Percentiles rank a stretch among this genome's conserved stretches.
Evolutionary conservation across 1,140 invertebrate genomes (phyloP).

Genomic region (Berghia stephanieae): DNA sequence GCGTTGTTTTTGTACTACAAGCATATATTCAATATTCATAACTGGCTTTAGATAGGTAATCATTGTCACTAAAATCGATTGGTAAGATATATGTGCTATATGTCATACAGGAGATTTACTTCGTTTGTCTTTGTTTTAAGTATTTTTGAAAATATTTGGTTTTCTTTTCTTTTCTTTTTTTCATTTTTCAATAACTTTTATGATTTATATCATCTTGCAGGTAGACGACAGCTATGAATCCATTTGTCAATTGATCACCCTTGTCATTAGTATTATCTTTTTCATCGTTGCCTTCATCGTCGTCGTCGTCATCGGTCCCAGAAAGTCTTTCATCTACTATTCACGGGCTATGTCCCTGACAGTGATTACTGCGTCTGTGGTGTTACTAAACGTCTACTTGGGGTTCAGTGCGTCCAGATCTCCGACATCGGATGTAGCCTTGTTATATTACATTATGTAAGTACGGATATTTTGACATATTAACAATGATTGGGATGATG

Average conservation of each 20-base stretch:
- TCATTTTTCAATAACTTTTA: no score
- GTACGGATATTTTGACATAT: slow-evolving; percentile 27
- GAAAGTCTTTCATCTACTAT: slow-evolving; percentile 38
- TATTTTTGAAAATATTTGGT: no score
- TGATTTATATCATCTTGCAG: no score
- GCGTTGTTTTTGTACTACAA: no score
- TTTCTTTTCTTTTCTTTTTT: no score
- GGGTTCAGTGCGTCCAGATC: slow-evolving; percentile 34
- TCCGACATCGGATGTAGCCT: slow-evolving; percentile 41
- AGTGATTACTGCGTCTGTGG: slow-evolving; percentile 35
- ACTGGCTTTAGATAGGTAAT: no score
- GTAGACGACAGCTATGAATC: background rate
- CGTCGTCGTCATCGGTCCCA: slow-evolving; percentile 29
- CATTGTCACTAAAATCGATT: no score
- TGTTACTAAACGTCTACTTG: slow-evolving; percentile 46
- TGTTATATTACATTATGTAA: slow-evolving; percentile 49
- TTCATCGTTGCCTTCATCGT: slow-evolving; percentile 29
- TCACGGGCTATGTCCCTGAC: slow-evolving; percentile 35
- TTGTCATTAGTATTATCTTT: slow-evolving; percentile 26
- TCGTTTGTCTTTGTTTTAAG: no score
- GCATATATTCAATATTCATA: no score
- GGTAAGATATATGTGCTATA: no score
- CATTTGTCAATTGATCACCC: slow-evolving; percentile 29
- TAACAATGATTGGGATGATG: background rate
- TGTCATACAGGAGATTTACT: no score